These are phyloP conservation scores for Peribatodes rhomboidaria DNA, from an alignment of 2,888 invertebrate genomes.

Conservation along the genomic window DNA sequence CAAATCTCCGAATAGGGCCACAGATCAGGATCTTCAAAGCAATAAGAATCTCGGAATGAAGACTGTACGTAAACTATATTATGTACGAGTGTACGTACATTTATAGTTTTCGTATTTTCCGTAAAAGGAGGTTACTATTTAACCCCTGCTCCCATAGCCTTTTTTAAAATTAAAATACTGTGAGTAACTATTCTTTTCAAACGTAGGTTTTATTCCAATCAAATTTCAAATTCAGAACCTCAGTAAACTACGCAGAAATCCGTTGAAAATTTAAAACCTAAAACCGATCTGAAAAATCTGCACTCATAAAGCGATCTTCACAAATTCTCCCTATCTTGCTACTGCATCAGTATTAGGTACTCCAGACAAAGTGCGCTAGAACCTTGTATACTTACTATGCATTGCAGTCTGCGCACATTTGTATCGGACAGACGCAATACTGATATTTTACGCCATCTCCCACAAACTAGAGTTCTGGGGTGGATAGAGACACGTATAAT, in stretches of 20 bases:
- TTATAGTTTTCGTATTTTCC: no score
- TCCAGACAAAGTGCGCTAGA: neutral
- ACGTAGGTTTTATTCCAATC: no score
- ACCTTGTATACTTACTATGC: slow-evolving; percentile 53
- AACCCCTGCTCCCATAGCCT: no score
- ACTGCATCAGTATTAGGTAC: neutral
- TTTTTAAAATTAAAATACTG: no score
- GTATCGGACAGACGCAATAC: slow-evolving; percentile 45
- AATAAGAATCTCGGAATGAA: no score
- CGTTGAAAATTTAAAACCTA: neutral
- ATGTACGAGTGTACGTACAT: no score
- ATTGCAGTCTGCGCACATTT: slow-evolving; percentile 52
- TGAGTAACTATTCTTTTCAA: no score
- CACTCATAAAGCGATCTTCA: neutral
- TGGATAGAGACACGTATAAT: neutral
- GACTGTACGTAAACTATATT: no score
- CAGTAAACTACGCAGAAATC: neutral
- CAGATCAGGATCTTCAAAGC: no score
- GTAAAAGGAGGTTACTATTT: no score
- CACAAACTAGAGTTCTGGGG: slow-evolving; percentile 8
- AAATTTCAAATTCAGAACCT: no score
- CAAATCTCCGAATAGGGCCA: no score
- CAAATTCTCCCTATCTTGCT: neutral
- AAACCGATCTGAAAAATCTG: neutral
- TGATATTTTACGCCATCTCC: slow-evolving; percentile 48